phyloP scores from a whole-genome alignment of 2,113 vertebrate genomes.

The Erythrolamprus reginae region DNA sequence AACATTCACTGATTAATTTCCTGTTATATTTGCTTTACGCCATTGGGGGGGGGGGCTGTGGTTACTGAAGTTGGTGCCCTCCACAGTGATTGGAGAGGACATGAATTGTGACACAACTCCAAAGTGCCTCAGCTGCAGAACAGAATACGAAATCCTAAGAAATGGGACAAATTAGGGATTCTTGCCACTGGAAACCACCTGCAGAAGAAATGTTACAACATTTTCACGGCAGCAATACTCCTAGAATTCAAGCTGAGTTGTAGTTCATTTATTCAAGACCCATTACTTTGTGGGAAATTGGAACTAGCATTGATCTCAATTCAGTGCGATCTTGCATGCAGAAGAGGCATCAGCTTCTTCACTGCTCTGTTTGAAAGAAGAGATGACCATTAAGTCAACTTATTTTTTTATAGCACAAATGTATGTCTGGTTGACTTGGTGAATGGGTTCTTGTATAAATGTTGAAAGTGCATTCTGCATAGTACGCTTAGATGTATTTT shows the following conservation, averaged over 20 bases:
- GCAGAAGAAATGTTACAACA: not conserved
- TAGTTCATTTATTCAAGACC: not conserved
- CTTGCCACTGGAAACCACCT: not conserved
- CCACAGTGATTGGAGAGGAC: not conserved
- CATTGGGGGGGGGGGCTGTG: not conserved
- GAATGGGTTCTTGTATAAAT: not conserved
- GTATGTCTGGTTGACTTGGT: not conserved
- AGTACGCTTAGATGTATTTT: not conserved
- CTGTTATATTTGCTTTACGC: not conserved
- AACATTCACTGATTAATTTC: not conserved
- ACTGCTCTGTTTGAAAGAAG: not conserved
- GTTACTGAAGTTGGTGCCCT: not conserved
- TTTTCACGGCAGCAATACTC: not conserved
- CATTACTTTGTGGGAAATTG: not conserved
- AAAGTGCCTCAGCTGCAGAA: not conserved
- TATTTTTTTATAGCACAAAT: not conserved
- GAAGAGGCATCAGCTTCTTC: not conserved
- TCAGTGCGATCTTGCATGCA: not conserved
- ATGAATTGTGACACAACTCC: not conserved
- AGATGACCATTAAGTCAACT: not conserved
- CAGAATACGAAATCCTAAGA: not conserved
- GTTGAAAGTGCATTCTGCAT: not conserved
- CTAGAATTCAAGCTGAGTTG: not conserved
- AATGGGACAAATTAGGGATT: not conserved
- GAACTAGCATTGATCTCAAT: not conserved